Base-by-base conservation (phyloP, 2,888 invertebrate species). In the Nebria brevicollis region DNA sequence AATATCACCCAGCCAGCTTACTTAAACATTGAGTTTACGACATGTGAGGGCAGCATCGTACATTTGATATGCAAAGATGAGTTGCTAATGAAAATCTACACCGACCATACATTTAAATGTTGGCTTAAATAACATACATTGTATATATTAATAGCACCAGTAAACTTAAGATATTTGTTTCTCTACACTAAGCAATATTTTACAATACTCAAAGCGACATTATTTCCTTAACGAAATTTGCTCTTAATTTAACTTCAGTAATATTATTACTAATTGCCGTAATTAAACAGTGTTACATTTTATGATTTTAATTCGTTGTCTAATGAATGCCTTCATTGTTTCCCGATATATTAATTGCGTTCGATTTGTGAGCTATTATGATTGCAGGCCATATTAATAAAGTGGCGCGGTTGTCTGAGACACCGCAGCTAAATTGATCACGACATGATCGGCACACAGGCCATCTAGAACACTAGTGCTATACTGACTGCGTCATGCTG, bases 361-460 rank as follows among this genome's bases (percentile, higher is more conserved):
- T 79, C 79, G 66, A 79, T 79, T 79, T 79, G 79, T 79, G 79
- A 79, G 79, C 79, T 79, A 79, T 79, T 79, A 79, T 79, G 79
- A 79, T 79, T 75, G 79, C 66, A 74, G 75, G 75, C 79, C 74
- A 79, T 79, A 79, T 79, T 79, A 79, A 79, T 79, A 79, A 79
- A 79, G 73, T 72, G 66, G 74, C 54, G 72, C 72, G 72, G 13
- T 68, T 7, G 5, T n/a, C 68, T 68, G 68, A 73, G 26, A 70
- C 25, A 7, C 15, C 73, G 15, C 66, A 74, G 66, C 73, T 79
- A 79, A 79, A 79, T 79, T 79, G 79, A 74, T 79, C 79, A 75
- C 79, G 79, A 79, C 74, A 68, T 79, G 78, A 78, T 26, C 70
- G 70, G 13, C 26, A 13, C 78, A 72, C 41, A 34, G 15, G 64